Percentiles rank a stretch among this genome's conserved stretches.
Conservation (phyloP, 1,140 invertebrate genomes). For the Drosophila teissieri region DNA sequence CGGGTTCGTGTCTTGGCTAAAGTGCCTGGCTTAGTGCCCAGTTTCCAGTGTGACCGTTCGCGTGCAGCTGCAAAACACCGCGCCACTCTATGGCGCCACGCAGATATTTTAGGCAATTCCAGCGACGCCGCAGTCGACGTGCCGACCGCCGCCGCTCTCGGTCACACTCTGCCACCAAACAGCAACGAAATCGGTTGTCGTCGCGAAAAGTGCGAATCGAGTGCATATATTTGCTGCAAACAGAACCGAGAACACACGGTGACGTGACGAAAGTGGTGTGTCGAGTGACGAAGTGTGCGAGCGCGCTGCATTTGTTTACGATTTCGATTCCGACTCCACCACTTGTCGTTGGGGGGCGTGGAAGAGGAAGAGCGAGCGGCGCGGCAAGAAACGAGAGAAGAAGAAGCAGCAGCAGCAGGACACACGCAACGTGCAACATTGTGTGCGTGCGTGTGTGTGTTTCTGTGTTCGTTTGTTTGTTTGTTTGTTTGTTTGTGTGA, state of each 20-base stretch:
- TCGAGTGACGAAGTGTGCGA: constrained; percentile 18
- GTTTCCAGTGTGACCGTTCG: no score
- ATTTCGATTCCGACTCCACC: background rate
- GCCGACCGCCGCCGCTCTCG: background rate
- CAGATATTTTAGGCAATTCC: no score
- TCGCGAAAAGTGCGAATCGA: constrained; percentile 2
- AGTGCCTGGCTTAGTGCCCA: fast-evolving
- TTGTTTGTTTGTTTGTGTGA: constrained; percentile 41
- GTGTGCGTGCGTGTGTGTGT: constrained; percentile 3
- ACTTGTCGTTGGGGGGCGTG: background rate
- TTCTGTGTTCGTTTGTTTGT: constrained; percentile 30
- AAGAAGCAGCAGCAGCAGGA: background rate
- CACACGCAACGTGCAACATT: constrained; percentile 16
- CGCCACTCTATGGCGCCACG: no score
- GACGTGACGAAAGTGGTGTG: background rate
- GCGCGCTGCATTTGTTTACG: constrained; percentile 55
- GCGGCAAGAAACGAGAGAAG: constrained; percentile 1
- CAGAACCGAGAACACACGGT: constrained; percentile 11
- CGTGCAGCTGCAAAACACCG: no score
- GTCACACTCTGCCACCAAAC: background rate
- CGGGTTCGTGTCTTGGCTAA: no score
- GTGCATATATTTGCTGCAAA: constrained; percentile 25
- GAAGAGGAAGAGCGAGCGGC: background rate
- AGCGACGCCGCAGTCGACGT: no score
- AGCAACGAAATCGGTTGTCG: background rate